phyloP scores from a whole-genome alignment of 2,888 invertebrate species.

The Amphipoea lucens region DNA sequence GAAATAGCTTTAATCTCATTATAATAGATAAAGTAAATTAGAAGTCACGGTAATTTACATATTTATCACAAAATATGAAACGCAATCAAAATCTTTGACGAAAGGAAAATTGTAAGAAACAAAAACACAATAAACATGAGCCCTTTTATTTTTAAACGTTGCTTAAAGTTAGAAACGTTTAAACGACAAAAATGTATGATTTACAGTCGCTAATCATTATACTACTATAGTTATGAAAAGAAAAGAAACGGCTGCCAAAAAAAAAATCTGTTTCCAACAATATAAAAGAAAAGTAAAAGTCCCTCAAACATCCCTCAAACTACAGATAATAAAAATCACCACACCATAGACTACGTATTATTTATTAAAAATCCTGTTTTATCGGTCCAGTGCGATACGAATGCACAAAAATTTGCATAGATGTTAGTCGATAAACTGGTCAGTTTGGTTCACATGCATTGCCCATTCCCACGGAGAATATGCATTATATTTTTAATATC shows the following conservation, averaged over 20 bases:
- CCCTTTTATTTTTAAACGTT: neutral
- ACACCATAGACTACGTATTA: constrained; percentile 57
- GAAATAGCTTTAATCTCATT: constrained; percentile 6
- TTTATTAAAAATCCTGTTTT: constrained; percentile 72
- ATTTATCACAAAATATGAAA: constrained; percentile 9
- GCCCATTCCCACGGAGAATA: constrained; percentile 68
- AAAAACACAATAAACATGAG: neutral
- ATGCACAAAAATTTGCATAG: constrained; percentile 84
- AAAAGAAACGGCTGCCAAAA: neutral
- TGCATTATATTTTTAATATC: constrained; percentile 62
- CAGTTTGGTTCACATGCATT: constrained; percentile 74
- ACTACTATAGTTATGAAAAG: neutral
- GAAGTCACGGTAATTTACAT: constrained; percentile 12
- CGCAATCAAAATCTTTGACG: neutral
- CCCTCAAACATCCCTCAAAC: constrained; percentile 19
- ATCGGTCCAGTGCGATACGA: constrained; percentile 67
- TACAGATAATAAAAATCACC: constrained; percentile 60
- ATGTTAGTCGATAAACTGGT: constrained; percentile 83
- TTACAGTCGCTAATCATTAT: neutral
- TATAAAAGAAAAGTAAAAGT: neutral
- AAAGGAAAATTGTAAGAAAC: neutral
- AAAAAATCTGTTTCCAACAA: neutral
- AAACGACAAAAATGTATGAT: neutral
- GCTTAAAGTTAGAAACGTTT: neutral
- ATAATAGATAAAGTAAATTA: constrained; percentile 23